Evolutionary conservation across 1,140 invertebrate species (phyloP), one percentile per base, ranked within the genome.

Genomic region (Bombus difficillimus): DNA sequence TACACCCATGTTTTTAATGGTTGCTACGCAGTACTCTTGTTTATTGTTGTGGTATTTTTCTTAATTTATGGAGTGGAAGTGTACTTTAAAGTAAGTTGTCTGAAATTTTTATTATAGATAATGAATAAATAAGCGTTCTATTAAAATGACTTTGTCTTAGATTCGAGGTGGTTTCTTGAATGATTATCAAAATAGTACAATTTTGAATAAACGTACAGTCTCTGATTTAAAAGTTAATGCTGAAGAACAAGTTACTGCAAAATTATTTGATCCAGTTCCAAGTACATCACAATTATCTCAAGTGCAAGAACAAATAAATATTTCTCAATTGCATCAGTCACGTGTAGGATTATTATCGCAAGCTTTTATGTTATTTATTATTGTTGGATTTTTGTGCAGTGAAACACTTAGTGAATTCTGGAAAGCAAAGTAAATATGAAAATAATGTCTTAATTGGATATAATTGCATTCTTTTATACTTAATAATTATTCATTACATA

Each of bases 21-120:
- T 12, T 98, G 98, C 93, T 99, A 99, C 94, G 98, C 98, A 25
- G 97, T 98, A 22, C 96, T 99, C 25, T 96, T 99, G 66, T 97
- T 99, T 91, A 97, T 99, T 77, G 98, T 98, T 43, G 98, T 99
- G 41, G 96, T 99, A 13, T 98, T 99, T 95, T 99, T 99, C 95
- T 96, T 99, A 57, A 98, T 99, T 80, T 99, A 99, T 94, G 98
- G 98, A 41, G 97, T 99, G 18, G 98, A 99, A 96, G 98, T 99
- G 3, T 99, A 97, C 94, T 98, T 99, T 93, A 99, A 99, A 96
- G 97, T 99, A 94, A 95, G 92, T 80, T 82, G 15, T 68, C 76
- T 81, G 79, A 77, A 6, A 66, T 76, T 69, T 62, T 76, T 43
- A 66, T 86, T 28, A n/a, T 73, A 83, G n/a, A 32, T 59, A 9